Base-by-base conservation (phyloP, 2,113 vertebrate species). In the Typhlomys cinereus region DNA sequence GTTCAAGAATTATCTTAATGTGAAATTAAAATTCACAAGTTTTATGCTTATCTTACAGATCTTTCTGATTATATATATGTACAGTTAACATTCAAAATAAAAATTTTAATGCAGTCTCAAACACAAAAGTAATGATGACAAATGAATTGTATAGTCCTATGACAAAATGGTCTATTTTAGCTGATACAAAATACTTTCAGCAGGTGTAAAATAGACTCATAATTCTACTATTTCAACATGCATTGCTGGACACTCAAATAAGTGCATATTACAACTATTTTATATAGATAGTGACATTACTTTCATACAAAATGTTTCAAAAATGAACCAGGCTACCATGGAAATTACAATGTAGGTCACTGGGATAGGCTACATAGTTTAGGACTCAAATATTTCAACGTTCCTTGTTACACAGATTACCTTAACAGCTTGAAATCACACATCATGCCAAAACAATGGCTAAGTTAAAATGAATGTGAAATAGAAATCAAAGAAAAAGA, bases 211-310 rank as follows among this genome's bases (percentile, higher is more conserved):
- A 83, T 93, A 93, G 85, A 94, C 20, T 29, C 73, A 89, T 25
- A 85, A 48, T 88, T 94, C 81, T 95, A 82, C 73, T 89, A 82
- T n/a, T 94, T 94, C 80, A 94, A 91, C 85, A 95, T 9, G n/a
- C 81, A 91, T 73, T 70, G 36, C n/a, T 94, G 54, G 71, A 93
- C 46, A 88, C 54, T 82, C 50, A 66, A 89, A 91, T 92, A 74
- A 89, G 88, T 92, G 73, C 59, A 94, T 81, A 80, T 89, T 91
- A 94, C 88, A 96, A 82, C 90, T 96, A 95, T 85, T 94, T 94
- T 85, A 70, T 87, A 95, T 74, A 79, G 48, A 95, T 74, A 79
- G 48, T 79, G 85, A 90, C 89, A 87, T 78, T 93, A 91, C 34
- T 91, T 94, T 92, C 57, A 34, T 91, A 96, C 88, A 96, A 92